These are phyloP conservation scores for Coregonus clupeaformis DNA, from an alignment of 2,113 vertebrate species.

Conservation along the genomic window DNA sequence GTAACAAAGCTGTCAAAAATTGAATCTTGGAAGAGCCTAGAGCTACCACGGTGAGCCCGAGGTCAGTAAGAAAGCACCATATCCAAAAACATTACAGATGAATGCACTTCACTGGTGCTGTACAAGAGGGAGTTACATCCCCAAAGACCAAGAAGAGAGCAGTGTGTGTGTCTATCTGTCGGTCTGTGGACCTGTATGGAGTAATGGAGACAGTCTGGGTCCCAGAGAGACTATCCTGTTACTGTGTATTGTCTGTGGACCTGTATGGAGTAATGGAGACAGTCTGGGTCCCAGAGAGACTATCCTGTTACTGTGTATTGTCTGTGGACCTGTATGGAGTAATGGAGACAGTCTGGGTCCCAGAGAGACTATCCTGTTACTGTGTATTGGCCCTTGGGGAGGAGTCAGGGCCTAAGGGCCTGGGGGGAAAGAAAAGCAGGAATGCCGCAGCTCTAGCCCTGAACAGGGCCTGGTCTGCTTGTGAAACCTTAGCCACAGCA, in stretches of 20 bases:
- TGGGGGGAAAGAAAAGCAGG: neutral
- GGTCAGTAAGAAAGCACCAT: no score
- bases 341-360: neutral
- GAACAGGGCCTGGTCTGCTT: neutral
- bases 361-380: conserved; percentile 19
- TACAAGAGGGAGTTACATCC: no score
- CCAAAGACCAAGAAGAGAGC: no score
- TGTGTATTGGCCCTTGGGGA: neutral
- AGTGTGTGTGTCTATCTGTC: conserved; percentile 9
- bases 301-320: conserved; percentile 15
- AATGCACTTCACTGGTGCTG: no score
- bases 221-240: conserved; percentile 16
- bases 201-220: conserved; percentile 4
- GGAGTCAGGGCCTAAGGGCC: neutral
- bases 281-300: neutral
- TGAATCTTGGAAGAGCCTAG: no score
- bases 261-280: conserved; percentile 10
- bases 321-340: conserved; percentile 2
- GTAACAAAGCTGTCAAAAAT: no score
- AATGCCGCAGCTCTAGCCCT: neutral
- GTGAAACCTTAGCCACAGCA: conserved; percentile 8
- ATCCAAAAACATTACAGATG: no score
- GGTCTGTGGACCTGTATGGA: neutral
- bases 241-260: neutral
- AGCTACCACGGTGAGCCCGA: no score